A percentile compares a stretch with the other conserved stretches of the same genome.
phyloP scores from a whole-genome alignment of 1,140 invertebrate genomes.

The Temnothorax nylanderi region DNA sequence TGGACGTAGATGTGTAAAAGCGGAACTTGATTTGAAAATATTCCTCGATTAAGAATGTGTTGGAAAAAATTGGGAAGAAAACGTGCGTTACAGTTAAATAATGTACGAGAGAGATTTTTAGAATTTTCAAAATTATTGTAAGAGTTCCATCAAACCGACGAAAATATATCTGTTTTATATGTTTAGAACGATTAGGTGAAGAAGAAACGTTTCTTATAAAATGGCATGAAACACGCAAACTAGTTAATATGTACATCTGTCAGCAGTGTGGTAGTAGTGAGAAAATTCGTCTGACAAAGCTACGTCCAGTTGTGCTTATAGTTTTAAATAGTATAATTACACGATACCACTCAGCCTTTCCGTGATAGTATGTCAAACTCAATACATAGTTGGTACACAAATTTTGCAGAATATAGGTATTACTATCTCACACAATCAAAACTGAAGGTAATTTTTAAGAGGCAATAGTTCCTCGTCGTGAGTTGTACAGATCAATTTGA shows the following conservation, averaged over 20 bases:
- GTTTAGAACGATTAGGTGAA: too few relatives aligned
- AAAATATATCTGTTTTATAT: background rate
- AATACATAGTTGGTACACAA: conserved; percentile 26
- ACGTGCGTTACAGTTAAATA: background rate
- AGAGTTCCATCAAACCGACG: background rate
- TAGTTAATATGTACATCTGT: conserved; percentile 40
- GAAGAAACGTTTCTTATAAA: too few relatives aligned
- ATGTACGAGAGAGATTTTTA: background rate
- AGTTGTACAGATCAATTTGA: conserved; percentile 50
- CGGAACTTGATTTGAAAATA: background rate
- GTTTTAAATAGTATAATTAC: conserved; percentile 42
- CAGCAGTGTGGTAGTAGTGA: background rate
- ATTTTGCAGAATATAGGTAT: conserved; percentile 40
- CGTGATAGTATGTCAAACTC: conserved; percentile 11
- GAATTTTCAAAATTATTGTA: background rate
- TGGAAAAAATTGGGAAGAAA: background rate
- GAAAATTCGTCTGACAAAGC: conserved; percentile 5
- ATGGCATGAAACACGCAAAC: conserved; percentile 28
- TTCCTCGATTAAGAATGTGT: background rate
- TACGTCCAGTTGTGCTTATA: conserved; percentile 50
- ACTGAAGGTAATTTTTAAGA: conserved; percentile 46
- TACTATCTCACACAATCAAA: conserved; percentile 34
- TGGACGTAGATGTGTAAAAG: conserved; percentile 21
- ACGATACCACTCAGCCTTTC: conserved; percentile 7
- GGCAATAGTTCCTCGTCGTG: conserved; percentile 28